These are phyloP conservation scores for Pandion haliaetus DNA, from an alignment of 2,113 vertebrate species.

Conservation along the genomic window DNA sequence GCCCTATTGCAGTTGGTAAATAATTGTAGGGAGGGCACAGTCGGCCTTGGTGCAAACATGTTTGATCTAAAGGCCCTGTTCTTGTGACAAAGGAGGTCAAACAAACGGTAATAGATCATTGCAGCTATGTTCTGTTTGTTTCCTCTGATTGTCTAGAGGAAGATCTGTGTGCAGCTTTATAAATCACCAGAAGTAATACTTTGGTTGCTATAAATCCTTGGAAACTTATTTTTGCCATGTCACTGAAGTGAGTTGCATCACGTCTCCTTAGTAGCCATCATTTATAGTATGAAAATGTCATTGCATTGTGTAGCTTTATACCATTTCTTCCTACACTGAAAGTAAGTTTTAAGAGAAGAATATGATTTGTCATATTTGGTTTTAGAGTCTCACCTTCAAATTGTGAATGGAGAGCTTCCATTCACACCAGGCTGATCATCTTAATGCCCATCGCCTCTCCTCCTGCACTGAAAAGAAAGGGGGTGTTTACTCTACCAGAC, in stretches of 20 bases:
- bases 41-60: background rate
- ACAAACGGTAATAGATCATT: background rate
- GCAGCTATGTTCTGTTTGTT: background rate
- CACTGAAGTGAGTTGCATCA: background rate
- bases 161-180: background rate
- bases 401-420: background rate
- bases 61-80: background rate
- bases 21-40: background rate
- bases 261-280: background rate
- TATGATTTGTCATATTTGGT: background rate
- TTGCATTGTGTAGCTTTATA: background rate
- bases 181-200: background rate
- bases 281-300: background rate
- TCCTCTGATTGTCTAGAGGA: background rate
- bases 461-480: background rate
- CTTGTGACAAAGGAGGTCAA: background rate
- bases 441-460: background rate
- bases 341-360: background rate
- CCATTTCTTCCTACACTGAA: background rate
- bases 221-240: background rate
- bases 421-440: background rate
- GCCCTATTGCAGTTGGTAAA: background rate
- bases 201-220: background rate
- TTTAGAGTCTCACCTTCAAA: background rate
- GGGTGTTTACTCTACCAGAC: background rate